phyloP scores from a whole-genome alignment of 2,113 vertebrate species.

The Phocoena sinus region DNA sequence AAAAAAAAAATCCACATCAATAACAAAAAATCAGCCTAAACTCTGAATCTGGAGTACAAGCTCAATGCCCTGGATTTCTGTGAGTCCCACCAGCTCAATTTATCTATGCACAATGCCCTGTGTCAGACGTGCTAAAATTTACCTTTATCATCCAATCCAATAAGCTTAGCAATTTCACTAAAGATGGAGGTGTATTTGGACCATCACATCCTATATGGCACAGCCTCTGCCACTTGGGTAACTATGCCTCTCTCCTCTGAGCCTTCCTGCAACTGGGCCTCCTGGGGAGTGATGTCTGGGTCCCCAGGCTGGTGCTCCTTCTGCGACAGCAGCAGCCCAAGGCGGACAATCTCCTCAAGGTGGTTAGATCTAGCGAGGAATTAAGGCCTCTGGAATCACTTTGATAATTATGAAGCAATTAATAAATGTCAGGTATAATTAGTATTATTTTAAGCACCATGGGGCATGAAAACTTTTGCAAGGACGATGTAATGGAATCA shows the following conservation, averaged over 20 bases:
- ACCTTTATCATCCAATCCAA: too few relatives aligned
- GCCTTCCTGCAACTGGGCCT: neutral
- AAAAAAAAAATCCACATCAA: too few relatives aligned
- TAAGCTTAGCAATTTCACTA: neutral
- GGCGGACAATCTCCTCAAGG: neutral
- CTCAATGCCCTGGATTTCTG: neutral
- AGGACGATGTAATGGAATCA: neutral
- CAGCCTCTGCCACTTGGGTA: neutral
- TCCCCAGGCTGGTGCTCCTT: too few relatives aligned
- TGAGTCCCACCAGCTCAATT: accelerated
- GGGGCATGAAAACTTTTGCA: neutral
- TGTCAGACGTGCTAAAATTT: neutral
- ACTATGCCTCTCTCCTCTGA: neutral
- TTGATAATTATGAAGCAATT: neutral
- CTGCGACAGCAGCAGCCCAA: accelerated
- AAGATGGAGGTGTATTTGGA: neutral
- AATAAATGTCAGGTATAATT: neutral
- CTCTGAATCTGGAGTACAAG: neutral
- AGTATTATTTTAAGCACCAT: neutral
- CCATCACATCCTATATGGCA: accelerated
- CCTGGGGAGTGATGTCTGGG: neutral
- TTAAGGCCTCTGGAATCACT: neutral
- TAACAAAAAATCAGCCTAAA: too few relatives aligned
- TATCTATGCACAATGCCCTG: accelerated
- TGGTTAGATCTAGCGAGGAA: neutral